phyloP scores from a whole-genome alignment of 2,797 vertebrate genomes.

The Alauda arvensis region DNA sequence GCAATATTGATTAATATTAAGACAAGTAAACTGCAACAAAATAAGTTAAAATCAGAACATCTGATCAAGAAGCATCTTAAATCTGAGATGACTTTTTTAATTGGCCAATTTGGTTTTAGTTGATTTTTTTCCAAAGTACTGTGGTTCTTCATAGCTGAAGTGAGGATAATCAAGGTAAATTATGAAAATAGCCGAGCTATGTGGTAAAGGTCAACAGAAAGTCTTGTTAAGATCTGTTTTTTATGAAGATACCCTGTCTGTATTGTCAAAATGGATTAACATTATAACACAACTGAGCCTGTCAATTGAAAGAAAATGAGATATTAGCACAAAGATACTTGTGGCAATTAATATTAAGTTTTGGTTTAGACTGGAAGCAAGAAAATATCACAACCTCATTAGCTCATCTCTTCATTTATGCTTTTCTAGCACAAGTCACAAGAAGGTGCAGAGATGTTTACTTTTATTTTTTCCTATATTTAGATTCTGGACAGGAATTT shows the following conservation, averaged over 20 bases:
- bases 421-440: background rate
- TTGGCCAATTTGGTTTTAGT: background rate
- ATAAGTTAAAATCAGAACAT: background rate
- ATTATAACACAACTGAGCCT: background rate
- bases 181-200: slow-evolving; percentile 9
- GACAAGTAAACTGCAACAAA: background rate
- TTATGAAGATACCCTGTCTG: background rate
- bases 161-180: slow-evolving; percentile 17
- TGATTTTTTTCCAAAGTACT: background rate
- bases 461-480: background rate
- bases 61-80: background rate
- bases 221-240: slow-evolving; percentile 14
- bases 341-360: background rate
- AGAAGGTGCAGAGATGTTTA: background rate
- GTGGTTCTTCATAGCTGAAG: background rate
- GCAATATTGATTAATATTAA: background rate
- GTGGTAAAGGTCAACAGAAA: slow-evolving; percentile 23
- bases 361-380: background rate
- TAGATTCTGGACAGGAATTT: background rate
- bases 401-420: background rate
- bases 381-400: background rate
- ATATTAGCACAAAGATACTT: background rate
- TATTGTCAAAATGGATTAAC: slow-evolving; percentile 37
- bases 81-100: background rate
- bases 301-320: slow-evolving; percentile 16